phyloP scores from a whole-genome alignment of 1,140 invertebrate genomes.

The Lordiphosa mommai region DNA sequence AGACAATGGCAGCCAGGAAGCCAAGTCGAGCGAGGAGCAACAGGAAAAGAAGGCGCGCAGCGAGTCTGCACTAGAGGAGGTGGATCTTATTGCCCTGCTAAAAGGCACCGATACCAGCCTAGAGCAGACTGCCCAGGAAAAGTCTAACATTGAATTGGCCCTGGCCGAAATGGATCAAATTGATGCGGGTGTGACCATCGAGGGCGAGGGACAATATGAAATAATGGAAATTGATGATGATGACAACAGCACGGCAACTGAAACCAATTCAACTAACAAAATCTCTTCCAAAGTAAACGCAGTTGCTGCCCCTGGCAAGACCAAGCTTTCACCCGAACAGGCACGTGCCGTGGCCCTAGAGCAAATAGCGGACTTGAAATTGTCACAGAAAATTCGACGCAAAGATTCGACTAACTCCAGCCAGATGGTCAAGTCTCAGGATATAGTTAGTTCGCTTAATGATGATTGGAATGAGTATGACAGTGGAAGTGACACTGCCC shows the following conservation, averaged over 20 bases:
- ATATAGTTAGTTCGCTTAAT: constrained; percentile 50
- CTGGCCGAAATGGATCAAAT: constrained; percentile 42
- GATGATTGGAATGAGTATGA: constrained; percentile 77
- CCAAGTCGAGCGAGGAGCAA: constrained; percentile 5
- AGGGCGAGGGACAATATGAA: constrained; percentile 73
- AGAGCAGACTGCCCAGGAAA: constrained; percentile 19
- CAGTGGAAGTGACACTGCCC: not conserved
- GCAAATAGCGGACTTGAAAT: constrained; percentile 62
- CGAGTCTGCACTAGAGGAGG: constrained; percentile 49
- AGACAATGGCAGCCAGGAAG: constrained; percentile 7
- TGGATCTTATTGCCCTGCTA: constrained; percentile 69
- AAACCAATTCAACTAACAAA: constrained; percentile 7
- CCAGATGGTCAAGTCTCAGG: constrained; percentile 26
- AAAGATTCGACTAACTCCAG: constrained; percentile 34
- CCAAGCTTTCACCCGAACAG: constrained; percentile 57
- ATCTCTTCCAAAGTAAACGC: not conserved
- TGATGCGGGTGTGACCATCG: constrained; percentile 64
- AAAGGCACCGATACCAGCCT: constrained; percentile 54
- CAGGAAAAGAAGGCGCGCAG: constrained; percentile 1
- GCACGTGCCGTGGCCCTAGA: constrained; percentile 64
- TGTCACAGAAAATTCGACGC: constrained; percentile 35
- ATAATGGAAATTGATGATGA: constrained; percentile 74
- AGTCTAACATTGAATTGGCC: constrained; percentile 32
- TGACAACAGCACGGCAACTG: constrained; percentile 14
- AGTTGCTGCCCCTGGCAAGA: constrained; percentile 5